phyloP scores from a whole-genome alignment of 2,113 vertebrate species.

The Falcunculus frontatus region DNA sequence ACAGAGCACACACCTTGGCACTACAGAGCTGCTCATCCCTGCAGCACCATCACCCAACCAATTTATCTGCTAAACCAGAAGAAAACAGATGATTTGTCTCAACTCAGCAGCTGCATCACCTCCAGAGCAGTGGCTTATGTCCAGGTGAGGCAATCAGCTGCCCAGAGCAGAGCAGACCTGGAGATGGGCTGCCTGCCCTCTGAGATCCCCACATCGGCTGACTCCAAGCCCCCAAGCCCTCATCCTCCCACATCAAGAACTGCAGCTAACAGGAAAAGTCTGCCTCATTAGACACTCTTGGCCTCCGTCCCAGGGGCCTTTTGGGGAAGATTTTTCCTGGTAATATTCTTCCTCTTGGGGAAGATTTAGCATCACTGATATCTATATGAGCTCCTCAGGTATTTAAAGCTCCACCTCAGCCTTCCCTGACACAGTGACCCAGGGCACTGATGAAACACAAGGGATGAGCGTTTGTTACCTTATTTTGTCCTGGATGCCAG shows the following conservation, averaged over 20 bases:
- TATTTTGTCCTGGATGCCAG: not conserved
- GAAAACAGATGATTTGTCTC: not conserved
- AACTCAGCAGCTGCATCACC: not conserved
- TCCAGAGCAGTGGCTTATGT: not conserved
- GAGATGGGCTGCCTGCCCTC: not conserved
- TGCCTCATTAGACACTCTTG: not conserved
- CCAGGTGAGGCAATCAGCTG: fast-evolving
- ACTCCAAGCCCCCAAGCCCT: not conserved
- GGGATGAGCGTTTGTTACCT: not conserved
- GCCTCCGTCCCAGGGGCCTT: not conserved
- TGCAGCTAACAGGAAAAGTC: not conserved
- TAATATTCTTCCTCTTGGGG: not conserved
- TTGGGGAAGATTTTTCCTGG: not conserved
- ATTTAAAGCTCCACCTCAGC: not conserved
- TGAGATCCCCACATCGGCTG: fast-evolving
- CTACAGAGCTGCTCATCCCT: not conserved
- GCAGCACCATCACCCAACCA: not conserved
- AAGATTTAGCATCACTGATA: not conserved
- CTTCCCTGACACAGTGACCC: not conserved
- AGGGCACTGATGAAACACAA: not conserved
- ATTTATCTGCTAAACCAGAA: not conserved
- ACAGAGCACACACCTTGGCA: not conserved
- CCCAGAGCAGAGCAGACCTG: not conserved
- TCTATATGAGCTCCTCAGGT: not conserved
- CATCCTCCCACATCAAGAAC: not conserved